Percentiles rank a stretch among this genome's conserved stretches.
Evolutionary conservation across 2,888 invertebrate genomes (phyloP).

Genomic region (Terebella lapidaria): DNA sequence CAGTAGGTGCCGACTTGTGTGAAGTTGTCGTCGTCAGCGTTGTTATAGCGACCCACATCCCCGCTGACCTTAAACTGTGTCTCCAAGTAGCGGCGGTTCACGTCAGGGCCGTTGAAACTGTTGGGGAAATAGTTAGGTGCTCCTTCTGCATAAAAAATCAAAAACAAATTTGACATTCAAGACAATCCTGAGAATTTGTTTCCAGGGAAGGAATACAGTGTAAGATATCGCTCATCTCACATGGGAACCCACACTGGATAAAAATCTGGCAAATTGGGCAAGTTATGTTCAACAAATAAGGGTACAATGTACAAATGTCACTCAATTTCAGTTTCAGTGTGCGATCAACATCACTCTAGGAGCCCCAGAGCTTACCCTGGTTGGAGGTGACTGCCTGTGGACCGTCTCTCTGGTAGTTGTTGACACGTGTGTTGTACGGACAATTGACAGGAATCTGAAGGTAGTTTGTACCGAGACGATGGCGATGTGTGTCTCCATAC

Average conservation of each 20-base stretch:
- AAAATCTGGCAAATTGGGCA: too few species aligned
- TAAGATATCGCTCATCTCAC: too few species aligned
- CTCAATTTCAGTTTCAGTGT: too few species aligned
- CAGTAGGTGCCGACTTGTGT: constrained; percentile 78
- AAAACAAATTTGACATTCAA: too few species aligned
- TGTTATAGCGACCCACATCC: constrained; percentile 73
- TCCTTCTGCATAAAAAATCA: constrained; percentile 53
- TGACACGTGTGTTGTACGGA: constrained; percentile 63
- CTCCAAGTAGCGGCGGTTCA: constrained; percentile 63
- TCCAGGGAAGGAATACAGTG: too few species aligned
- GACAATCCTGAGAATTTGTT: too few species aligned
- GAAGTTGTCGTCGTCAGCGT: constrained; percentile 84
- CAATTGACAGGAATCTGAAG: constrained; percentile 93
- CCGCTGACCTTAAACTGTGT: constrained; percentile 61
- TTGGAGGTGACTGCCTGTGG: constrained; percentile 69
- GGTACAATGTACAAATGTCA: too few species aligned
- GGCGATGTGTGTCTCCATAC: constrained; percentile 84
- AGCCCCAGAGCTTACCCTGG: too few species aligned
- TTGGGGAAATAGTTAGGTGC: constrained; percentile 96
- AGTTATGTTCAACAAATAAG: too few species aligned
- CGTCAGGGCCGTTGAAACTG: constrained; percentile 80
- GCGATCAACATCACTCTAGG: too few species aligned
- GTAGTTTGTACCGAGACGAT: constrained; percentile 82
- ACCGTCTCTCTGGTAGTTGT: constrained; percentile 88
- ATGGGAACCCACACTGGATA: too few species aligned